Percentiles rank a stretch among this genome's conserved stretches.
Evolutionary conservation across 2,113 vertebrate species (phyloP).

Genomic region (Setophaga kirtlandii): DNA sequence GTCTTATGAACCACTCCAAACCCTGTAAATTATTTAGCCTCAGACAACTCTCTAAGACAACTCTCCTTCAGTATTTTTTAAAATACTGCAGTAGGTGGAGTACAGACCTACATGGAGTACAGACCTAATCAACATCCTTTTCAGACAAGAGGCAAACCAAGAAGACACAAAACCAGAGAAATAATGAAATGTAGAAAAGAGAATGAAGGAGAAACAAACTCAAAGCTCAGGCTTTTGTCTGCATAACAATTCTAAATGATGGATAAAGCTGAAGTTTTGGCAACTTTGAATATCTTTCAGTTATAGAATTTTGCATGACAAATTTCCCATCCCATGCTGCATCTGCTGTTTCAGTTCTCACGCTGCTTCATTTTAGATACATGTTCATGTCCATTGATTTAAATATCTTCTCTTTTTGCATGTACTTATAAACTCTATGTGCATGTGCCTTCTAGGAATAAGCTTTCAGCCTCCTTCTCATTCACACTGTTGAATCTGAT

Average conservation of each 20-base stretch:
- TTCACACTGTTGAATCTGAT: background rate
- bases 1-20: background rate
- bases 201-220: background rate
- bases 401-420: background rate
- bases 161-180: background rate
- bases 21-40: conserved; percentile 34
- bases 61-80: background rate
- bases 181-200: background rate
- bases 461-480: background rate
- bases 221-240: background rate
- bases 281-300: background rate
- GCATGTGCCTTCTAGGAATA: background rate
- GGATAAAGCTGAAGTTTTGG: background rate
- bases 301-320: background rate
- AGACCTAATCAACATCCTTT: background rate
- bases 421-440: background rate
- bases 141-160: background rate
- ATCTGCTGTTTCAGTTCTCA: background rate
- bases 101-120: too few relatives aligned
- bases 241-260: background rate
- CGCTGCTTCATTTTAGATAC: background rate
- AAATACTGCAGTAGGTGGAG: background rate
- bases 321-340: background rate
- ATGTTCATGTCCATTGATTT: background rate
- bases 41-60: background rate